phyloP scores from a whole-genome alignment of 1,140 invertebrate genomes.

The Drosophila watanabei region DNA sequence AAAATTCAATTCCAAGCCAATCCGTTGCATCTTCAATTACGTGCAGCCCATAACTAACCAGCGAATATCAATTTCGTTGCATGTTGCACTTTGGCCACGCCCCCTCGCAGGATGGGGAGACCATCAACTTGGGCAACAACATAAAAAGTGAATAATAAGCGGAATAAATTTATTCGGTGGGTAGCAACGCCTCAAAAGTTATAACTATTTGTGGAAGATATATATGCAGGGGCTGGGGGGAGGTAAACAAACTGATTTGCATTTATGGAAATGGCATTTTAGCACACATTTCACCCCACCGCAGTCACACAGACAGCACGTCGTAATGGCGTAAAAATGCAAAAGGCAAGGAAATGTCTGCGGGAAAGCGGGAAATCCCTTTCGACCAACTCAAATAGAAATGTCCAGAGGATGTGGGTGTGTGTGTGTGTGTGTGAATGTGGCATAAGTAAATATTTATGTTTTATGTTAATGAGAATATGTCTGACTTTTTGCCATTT shows the following conservation, averaged over 20 bases:
- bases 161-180: constrained; percentile 59
- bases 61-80: constrained; percentile 57
- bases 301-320: constrained; percentile 39
- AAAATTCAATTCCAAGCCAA: constrained; percentile 29
- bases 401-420: constrained; percentile 43
- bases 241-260: constrained; percentile 82
- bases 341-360: constrained; percentile 69
- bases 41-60: constrained; percentile 41
- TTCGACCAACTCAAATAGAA: constrained; percentile 75
- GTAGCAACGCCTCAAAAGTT: constrained; percentile 56
- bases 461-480: constrained; percentile 85
- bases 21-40: constrained; percentile 42
- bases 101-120: constrained; percentile 4
- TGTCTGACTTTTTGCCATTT: constrained; percentile 84
- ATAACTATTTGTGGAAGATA: constrained; percentile 76
- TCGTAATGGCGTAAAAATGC: constrained; percentile 76
- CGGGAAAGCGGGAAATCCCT: constrained; percentile 48
- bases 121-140: constrained; percentile 34
- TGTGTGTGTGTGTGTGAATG: constrained; percentile 43
- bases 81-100: constrained; percentile 52
- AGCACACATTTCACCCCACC: constrained; percentile 44
- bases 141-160: constrained; percentile 42
- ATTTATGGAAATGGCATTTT: constrained; percentile 80
- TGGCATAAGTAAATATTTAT: constrained; percentile 84
- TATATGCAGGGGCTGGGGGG: constrained; percentile 38